Evolutionary conservation across 1,140 invertebrate genomes (phyloP).

Genomic region (Caerostris extrusa): DNA sequence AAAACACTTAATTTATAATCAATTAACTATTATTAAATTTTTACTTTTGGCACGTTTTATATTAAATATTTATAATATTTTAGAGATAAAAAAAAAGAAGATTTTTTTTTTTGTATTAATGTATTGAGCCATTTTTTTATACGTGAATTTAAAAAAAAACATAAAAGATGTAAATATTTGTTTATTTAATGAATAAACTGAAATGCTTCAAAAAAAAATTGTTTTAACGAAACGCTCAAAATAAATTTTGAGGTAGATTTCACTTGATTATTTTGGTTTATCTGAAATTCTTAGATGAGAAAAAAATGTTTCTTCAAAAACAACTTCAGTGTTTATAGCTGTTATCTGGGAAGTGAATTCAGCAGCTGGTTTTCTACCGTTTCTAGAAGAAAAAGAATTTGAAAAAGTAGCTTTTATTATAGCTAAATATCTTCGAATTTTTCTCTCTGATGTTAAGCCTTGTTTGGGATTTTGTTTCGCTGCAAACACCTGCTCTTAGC

Average conservation of each 20-base stretch:
- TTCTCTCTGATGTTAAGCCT: conserved; percentile 20
- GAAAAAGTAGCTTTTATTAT: neutral
- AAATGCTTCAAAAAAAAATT: too few relatives aligned
- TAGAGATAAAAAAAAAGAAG: too few relatives aligned
- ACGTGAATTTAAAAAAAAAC: too few relatives aligned
- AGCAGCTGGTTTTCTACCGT: neutral
- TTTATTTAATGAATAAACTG: too few relatives aligned
- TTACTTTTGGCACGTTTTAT: too few relatives aligned
- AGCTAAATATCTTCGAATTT: conserved; percentile 32
- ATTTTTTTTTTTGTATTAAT: too few relatives aligned
- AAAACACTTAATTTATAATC: too few relatives aligned
- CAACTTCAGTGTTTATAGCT: conserved; percentile 22
- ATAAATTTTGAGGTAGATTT: neutral
- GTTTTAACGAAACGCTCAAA: too few relatives aligned
- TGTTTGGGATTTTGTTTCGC: conserved; percentile 22
- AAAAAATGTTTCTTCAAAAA: neutral
- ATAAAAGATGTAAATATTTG: too few relatives aligned
- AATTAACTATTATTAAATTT: too few relatives aligned
- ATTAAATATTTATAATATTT: too few relatives aligned
- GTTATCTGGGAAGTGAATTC: conserved; percentile 7
- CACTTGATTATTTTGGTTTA: conserved; percentile 2
- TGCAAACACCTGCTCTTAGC: conserved; percentile 17
- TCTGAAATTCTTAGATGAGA: neutral
- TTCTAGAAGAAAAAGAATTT: neutral
- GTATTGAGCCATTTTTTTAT: too few relatives aligned